Base-by-base conservation (phyloP, 2,113 vertebrate species). In the Pangasianodon hypophthalmus region DNA sequence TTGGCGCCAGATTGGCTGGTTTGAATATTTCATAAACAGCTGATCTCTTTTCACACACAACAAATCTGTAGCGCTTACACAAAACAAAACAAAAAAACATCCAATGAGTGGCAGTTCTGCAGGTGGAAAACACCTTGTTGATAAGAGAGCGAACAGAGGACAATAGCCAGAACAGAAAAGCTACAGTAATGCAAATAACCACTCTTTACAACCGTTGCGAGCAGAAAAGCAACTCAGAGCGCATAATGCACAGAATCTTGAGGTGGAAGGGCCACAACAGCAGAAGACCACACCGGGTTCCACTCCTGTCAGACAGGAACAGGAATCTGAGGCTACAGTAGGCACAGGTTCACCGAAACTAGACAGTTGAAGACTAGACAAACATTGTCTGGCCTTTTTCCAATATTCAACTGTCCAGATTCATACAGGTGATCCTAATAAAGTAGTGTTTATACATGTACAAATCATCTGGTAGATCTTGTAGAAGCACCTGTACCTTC, bases 401-500 rank as follows among this genome's bases (percentile, higher is more conserved):
- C n/a, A 69, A 32, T 32, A 37, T 44, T 73, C 18, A 18, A 0
- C 71, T 21, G 21, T 19, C 16, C 69, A 41, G 6, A 21, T 73
- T 73, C 0, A 3, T 41, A 21, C 37, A 73, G 37, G 16, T 73
- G 37, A 73, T 41, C 73, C 73, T 24, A 24, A 75, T 21, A 44
- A 75, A 75, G 37, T 21, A 21, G 37, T 75, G 71, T 75, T 75
- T 46, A 24, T 21, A 9, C 41, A 46, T 54, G 73, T 54, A 79
- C 44, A 26, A 62, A 88, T 84, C 81, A 88, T 81, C 83, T 88
- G 60, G 87, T 37, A 60, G 29, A n/a, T 52, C 46, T 29, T 10
- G 29, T 18, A 29, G 48, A 48, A 62, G 87, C 87, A 86, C 84
- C 84, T 83, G 77, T 86, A n/a, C 26, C 87, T 50, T 91, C 44